phyloP scores from a whole-genome alignment of 2,888 invertebrate genomes.

The Nasonovia ribisnigri region DNA sequence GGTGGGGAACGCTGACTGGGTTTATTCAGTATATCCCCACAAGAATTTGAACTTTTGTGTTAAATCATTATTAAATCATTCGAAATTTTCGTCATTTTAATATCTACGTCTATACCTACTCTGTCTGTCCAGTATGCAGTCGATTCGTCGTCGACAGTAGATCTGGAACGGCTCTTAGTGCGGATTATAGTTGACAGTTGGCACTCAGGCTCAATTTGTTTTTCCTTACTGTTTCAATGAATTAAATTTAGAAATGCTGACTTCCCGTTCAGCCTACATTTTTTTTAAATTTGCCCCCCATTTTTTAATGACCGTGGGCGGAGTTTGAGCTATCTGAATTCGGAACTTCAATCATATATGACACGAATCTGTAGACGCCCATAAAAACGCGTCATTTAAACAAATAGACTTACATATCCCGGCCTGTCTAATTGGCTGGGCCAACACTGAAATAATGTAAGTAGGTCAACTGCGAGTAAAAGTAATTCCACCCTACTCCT shows the following conservation, averaged over 20 bases:
- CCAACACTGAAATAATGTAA: constrained; percentile 34
- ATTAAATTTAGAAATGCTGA: constrained; percentile 56
- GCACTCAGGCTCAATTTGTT: constrained; percentile 53
- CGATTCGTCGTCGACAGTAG: background rate
- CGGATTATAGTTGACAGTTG: constrained; percentile 60
- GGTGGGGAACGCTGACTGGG: background rate
- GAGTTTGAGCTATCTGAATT: constrained; percentile 13
- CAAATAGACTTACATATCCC: constrained; percentile 19
- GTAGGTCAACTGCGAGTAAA: constrained; percentile 52
- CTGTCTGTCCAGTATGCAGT: background rate
- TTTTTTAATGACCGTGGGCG: constrained; percentile 30
- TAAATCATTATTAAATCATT: constrained; percentile 13
- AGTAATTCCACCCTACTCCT: constrained; percentile 22
- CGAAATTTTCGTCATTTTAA: background rate
- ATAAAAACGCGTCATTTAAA: constrained; percentile 45
- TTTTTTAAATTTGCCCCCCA: constrained; percentile 46
- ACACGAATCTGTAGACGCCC: constrained; percentile 15
- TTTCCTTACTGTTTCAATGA: constrained; percentile 42
- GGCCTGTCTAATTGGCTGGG: constrained; percentile 44
- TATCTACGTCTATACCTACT: background rate
- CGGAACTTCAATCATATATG: constrained; percentile 45
- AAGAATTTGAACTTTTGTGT: background rate
- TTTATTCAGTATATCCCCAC: background rate
- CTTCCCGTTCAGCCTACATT: constrained; percentile 40
- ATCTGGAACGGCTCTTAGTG: constrained; percentile 28